Evolutionary conservation across 92 coral and sea anemone genomes (phyloP).

Genomic region (Epizoanthus rinbou): DNA sequence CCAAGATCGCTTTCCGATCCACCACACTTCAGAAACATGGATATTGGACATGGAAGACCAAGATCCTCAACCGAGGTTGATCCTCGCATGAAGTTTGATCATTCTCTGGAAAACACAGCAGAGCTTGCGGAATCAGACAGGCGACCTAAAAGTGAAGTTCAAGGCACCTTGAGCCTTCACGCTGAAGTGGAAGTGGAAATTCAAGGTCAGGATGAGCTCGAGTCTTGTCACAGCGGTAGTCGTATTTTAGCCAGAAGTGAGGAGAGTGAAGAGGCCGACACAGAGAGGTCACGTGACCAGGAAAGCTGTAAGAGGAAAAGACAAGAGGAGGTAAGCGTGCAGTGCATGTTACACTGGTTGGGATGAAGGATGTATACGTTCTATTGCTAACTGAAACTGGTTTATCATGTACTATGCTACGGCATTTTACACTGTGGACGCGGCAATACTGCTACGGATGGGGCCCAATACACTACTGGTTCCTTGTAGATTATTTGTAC

Average conservation of each 20-base stretch:
- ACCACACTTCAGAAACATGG: neutral
- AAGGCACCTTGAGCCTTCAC: neutral
- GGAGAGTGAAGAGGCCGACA: too few relatives aligned
- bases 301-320: too few relatives aligned
- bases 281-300: too few relatives aligned
- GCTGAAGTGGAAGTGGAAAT: neutral
- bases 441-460: too few relatives aligned
- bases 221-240: too few relatives aligned
- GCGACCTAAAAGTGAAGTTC: neutral
- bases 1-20: conserved; percentile 19
- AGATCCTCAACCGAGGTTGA: neutral
- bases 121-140: conserved; percentile 19
- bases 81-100: conserved; percentile 12
- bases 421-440: too few relatives aligned
- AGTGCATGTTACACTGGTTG: neutral
- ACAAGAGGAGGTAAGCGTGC: too few relatives aligned
- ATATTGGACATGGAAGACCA: neutral
- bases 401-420: neutral
- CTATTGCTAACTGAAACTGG: neutral
- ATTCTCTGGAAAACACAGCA: conserved; percentile 14
- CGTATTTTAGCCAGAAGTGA: too few relatives aligned
- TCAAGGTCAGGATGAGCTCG: neutral
- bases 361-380: neutral
- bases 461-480: too few relatives aligned
- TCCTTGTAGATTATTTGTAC: too few relatives aligned